A percentile compares a stretch with the other conserved stretches of the same genome.
phyloP scores from a whole-genome alignment of 1,140 invertebrate genomes.

The Drosophila sproati region DNA sequence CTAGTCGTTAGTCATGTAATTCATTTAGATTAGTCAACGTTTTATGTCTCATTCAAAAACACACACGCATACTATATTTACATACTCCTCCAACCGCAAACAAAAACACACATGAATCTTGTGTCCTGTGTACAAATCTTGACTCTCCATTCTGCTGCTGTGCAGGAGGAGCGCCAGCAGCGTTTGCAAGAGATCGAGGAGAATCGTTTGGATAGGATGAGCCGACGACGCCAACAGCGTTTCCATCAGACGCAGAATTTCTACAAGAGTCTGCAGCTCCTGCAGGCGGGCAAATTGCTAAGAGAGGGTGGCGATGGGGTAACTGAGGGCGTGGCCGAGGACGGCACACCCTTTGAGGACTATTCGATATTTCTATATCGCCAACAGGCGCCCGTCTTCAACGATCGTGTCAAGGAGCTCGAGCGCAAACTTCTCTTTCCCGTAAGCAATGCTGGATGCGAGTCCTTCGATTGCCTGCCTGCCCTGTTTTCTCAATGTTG shows the following conservation, averaged over 20 bases:
- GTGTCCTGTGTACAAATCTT: constrained; percentile 46
- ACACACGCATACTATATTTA: constrained; percentile 9
- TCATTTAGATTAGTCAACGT: constrained; percentile 37
- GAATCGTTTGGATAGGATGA: constrained; percentile 88
- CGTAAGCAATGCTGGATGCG: constrained; percentile 86
- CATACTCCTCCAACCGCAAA: constrained; percentile 3
- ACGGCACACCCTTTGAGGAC: constrained; percentile 88
- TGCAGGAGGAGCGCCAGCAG: constrained; percentile 88
- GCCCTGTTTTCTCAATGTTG: constrained; percentile 30
- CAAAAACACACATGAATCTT: constrained; percentile 18
- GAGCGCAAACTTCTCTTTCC: constrained; percentile 91
- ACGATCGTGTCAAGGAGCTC: constrained; percentile 91
- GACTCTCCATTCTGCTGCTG: constrained; percentile 62
- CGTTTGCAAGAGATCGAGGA: constrained; percentile 88
- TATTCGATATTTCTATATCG: constrained; percentile 91
- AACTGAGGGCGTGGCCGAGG: constrained; percentile 61
- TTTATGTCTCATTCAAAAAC: constrained; percentile 45
- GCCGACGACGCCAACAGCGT: constrained; percentile 88
- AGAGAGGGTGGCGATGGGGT: constrained; percentile 86
- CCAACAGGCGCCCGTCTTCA: constrained; percentile 90
- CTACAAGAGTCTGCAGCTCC: constrained; percentile 91
- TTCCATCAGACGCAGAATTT: constrained; percentile 90
- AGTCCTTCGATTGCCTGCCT: constrained; percentile 32
- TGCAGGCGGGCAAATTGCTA: constrained; percentile 87
- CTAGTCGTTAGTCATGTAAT: constrained; percentile 45